Evolutionary conservation across 2,113 vertebrate species (phyloP).

Genomic region (Epinephelus cyanopodus): DNA sequence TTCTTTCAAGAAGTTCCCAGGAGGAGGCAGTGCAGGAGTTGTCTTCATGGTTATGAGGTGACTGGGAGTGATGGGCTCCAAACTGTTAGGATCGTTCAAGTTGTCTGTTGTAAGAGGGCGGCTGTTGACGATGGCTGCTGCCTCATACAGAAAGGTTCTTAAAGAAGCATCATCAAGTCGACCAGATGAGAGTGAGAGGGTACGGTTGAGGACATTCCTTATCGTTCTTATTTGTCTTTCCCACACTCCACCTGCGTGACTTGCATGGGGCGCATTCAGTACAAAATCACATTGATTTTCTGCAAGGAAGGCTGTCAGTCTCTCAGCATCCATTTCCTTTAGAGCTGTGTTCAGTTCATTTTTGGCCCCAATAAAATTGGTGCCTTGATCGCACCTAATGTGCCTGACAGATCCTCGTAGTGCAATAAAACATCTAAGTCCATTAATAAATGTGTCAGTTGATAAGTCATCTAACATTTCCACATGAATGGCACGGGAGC

Average conservation of each 20-base stretch:
- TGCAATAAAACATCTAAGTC: neutral
- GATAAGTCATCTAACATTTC: conserved; percentile 1
- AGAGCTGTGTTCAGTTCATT: rapidly evolving
- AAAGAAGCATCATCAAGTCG: neutral
- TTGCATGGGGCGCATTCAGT: neutral
- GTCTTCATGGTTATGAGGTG: conserved; percentile 3
- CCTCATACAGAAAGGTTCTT: neutral
- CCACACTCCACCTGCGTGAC: conserved; percentile 4
- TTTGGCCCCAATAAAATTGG: neutral
- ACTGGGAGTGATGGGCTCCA: neutral
- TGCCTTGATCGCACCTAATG: neutral
- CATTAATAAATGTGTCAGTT: neutral
- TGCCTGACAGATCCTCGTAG: neutral
- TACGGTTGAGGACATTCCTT: neutral
- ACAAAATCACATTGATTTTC: neutral
- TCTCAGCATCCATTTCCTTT: neutral
- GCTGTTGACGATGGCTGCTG: neutral
- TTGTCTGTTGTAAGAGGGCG: neutral
- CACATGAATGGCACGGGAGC: neutral
- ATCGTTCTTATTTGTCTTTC: neutral
- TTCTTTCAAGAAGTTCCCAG: conserved; percentile 14
- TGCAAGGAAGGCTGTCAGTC: neutral
- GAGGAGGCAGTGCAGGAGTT: neutral
- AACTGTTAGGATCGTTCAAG: neutral
- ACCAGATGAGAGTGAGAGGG: no score